phyloP scores from a whole-genome alignment of 2,113 vertebrate species.

The Lamprotornis superbus region DNA sequence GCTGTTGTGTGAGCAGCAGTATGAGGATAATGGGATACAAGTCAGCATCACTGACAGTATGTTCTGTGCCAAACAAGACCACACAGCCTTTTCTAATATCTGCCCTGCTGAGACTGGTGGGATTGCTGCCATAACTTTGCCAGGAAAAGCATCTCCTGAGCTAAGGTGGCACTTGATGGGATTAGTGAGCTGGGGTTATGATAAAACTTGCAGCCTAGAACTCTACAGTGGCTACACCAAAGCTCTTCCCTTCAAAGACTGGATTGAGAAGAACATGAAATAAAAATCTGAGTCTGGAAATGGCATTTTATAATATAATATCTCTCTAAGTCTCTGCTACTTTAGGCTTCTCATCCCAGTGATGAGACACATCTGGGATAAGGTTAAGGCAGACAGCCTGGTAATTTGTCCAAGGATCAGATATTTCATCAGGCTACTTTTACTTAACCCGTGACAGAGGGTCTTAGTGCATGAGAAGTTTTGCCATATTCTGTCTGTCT shows the following conservation, averaged over 20 bases:
- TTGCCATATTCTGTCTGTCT: background rate
- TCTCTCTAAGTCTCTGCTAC: conserved; percentile 7
- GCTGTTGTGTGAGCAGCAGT: conserved; percentile 90
- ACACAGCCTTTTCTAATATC: conserved; percentile 80
- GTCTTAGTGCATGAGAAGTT: background rate
- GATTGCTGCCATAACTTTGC: conserved; percentile 81
- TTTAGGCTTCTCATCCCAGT: conserved; percentile 52
- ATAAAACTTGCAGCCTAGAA: conserved; percentile 85
- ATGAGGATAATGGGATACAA: conserved; percentile 84
- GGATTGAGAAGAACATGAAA: conserved; percentile 94
- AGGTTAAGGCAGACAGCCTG: conserved; percentile 21
- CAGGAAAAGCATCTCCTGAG: conserved; percentile 68
- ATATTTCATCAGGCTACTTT: background rate
- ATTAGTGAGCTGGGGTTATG: conserved; percentile 95
- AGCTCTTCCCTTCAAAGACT: conserved; percentile 89
- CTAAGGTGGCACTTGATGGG: conserved; percentile 88
- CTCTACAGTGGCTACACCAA: conserved; percentile 92
- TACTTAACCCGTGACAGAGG: background rate
- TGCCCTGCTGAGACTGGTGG: conserved; percentile 96
- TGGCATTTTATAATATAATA: background rate
- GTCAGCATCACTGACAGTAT: conserved; percentile 95
- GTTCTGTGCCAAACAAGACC: conserved; percentile 88
- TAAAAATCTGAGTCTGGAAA: conserved; percentile 61
- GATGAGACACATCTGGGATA: background rate
- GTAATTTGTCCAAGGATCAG: background rate